A percentile compares a stretch with the other conserved stretches of the same genome.
These are phyloP conservation scores for Drosophila lacicola DNA, from an alignment of 2,888 invertebrate species.

Conservation along the genomic window DNA sequence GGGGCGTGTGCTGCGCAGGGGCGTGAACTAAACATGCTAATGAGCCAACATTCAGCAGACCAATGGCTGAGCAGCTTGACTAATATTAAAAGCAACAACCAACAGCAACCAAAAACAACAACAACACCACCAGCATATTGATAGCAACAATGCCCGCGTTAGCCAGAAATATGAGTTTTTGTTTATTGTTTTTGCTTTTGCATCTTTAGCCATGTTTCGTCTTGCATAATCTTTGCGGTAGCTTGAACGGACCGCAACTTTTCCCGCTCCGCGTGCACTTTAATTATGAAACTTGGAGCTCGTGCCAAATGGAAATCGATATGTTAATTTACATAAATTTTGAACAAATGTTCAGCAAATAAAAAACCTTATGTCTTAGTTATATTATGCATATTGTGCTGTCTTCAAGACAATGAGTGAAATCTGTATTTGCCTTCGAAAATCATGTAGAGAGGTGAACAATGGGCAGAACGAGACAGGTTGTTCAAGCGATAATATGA, in stretches of 20 bases:
- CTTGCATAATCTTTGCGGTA: constrained; percentile 73
- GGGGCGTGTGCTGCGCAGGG: constrained; percentile 70
- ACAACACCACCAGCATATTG: constrained; percentile 11
- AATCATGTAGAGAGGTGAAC: not conserved
- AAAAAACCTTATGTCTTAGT: constrained; percentile 16
- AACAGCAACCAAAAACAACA: constrained; percentile 15
- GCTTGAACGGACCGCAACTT: constrained; percentile 61
- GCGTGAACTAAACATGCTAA: constrained; percentile 81
- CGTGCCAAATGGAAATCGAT: constrained; percentile 73
- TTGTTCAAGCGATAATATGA: not conserved
- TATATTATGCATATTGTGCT: constrained; percentile 7
- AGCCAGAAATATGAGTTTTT: constrained; percentile 60
- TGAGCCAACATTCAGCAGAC: constrained; percentile 72
- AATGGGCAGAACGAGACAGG: constrained; percentile 1
- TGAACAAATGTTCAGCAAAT: constrained; percentile 46
- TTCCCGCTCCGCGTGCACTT: constrained; percentile 59
- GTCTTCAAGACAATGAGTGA: constrained; percentile 14
- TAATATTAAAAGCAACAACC: constrained; percentile 46
- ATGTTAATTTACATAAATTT: constrained; percentile 66
- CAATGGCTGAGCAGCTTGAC: constrained; percentile 67
- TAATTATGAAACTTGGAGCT: constrained; percentile 71
- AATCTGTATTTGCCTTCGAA: constrained; percentile 1
- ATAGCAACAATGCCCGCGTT: constrained; percentile 54
- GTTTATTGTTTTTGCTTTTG: constrained; percentile 44
- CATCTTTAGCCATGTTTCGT: constrained; percentile 50